Evolutionary conservation across 2,888 invertebrate genomes (phyloP).

Genomic region (Lasioglossum zephyrum): DNA sequence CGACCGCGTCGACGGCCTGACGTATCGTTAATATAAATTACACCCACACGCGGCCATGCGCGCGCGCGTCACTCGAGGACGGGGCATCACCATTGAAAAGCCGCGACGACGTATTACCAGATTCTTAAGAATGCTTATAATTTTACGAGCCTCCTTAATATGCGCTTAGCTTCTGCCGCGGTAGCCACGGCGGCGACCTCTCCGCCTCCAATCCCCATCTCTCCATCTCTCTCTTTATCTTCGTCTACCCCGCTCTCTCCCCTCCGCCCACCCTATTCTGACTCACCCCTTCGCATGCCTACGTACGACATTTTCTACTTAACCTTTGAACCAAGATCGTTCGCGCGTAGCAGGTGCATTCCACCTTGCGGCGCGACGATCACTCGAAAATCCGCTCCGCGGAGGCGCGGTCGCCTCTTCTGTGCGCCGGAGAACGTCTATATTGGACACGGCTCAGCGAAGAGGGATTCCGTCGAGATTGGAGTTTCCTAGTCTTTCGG

Average conservation of each 20-base stretch:
- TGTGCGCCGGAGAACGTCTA: constrained; percentile 43
- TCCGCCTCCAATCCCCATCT: constrained; percentile 19
- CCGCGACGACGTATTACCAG: constrained; percentile 74
- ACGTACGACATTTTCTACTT: constrained; percentile 78
- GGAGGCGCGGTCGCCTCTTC: constrained; percentile 48
- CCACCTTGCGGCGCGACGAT: constrained; percentile 63
- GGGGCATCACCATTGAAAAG: constrained; percentile 45
- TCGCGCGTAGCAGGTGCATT: constrained; percentile 71
- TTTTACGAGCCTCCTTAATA: constrained; percentile 80
- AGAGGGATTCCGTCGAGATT: constrained; percentile 50
- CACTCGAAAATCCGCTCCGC: constrained; percentile 62
- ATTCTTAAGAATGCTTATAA: constrained; percentile 79
- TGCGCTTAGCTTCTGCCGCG: constrained; percentile 76
- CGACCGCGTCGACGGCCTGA: constrained; percentile 65
- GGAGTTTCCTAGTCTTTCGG: neutral
- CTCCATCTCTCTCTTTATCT: neutral
- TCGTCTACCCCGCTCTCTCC: neutral
- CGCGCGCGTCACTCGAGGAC: constrained; percentile 7
- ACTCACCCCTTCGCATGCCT: constrained; percentile 59
- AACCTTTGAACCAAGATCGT: constrained; percentile 76
- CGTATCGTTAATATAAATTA: constrained; percentile 75
- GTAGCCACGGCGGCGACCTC: constrained; percentile 63
- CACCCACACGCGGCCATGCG: constrained; percentile 46
- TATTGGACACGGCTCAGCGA: constrained; percentile 53
- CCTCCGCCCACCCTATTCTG: constrained; percentile 8